Evolutionary conservation across 2,888 invertebrate species (phyloP).

Genomic region (Blastobasis lacticolella): DNA sequence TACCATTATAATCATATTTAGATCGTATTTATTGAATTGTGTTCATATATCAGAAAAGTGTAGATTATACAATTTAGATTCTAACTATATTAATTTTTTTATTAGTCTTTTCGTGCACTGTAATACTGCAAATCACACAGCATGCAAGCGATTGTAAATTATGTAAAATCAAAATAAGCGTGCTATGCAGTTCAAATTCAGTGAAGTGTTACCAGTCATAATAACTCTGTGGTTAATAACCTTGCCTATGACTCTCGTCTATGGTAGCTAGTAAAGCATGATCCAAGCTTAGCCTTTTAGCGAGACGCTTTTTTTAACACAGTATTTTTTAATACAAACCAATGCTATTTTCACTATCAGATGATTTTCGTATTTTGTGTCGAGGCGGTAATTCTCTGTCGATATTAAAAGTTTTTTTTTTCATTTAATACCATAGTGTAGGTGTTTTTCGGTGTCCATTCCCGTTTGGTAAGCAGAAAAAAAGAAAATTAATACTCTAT

Average conservation of each 20-base stretch:
- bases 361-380: conserved; percentile 98
- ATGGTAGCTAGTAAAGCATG: conserved; percentile 49
- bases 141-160: too few relatives aligned
- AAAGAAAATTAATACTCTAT: conserved; percentile 66
- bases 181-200: not conserved
- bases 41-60: too few relatives aligned
- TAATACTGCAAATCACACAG: too few relatives aligned
- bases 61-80: too few relatives aligned
- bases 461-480: conserved; percentile 66
- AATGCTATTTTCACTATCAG: conserved; percentile 97
- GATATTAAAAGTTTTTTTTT: conserved; percentile 9
- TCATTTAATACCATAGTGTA: conserved; percentile 27
- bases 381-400: conserved; percentile 97
- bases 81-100: too few relatives aligned
- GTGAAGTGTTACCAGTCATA: not conserved
- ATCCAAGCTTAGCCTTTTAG: conserved; percentile 37
- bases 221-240: conserved; percentile 25
- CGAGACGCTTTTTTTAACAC: conserved; percentile 37
- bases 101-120: too few relatives aligned
- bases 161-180: not conserved
- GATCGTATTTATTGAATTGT: too few relatives aligned
- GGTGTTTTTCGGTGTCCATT: conserved; percentile 47
- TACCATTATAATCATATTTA: too few relatives aligned
- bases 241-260: conserved; percentile 21
- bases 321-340: conserved; percentile 77